Base-by-base conservation (phyloP, 2,888 invertebrate genomes). In the Macrostomum cliftonense region DNA sequence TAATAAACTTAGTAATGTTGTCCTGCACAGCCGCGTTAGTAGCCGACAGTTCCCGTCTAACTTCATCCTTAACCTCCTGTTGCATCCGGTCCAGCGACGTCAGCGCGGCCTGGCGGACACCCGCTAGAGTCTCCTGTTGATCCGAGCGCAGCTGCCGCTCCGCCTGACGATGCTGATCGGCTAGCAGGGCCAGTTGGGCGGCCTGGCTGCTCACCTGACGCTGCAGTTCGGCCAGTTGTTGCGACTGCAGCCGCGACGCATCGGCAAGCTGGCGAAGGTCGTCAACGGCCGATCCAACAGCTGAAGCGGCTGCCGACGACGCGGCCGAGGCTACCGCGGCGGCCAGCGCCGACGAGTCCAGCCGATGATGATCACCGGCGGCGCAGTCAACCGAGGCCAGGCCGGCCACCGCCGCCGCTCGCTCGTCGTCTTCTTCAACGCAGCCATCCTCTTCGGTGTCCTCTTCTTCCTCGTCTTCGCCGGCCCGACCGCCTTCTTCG, bases 1-100 rank as follows among this genome's bases (percentile, higher is more conserved):
- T 78, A 60, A 83, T 78, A 43, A 85, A 74, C 61, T 84, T 83
- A 20, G 77, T 75, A 54, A 88, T 78, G 67, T 81, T 84, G 47
- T 86, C 83, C 53, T 80, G 77, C 40, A 88, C 72, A 58, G 82
- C 74, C 44, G 76, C 71, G 71, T 86, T 85, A 49, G 81, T 79
- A 56, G 77, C 77, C 56, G 76, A 74, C 56, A 82, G 74, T 72
- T 81, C 82, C 67, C 77, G 76, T 37, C 78, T 76, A 54, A 84
- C 75, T 63, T 83, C 83, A 58, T 75, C 70, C 61, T 81, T 80
- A 56, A 87, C 72, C 61, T 83, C 79, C 46, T 76, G 74, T 52
- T 80, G 80, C 13, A 85, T 72, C 19, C 79, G 79, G 60, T 84
- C 83, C 50, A 84, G 74, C 40, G 79, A 76, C 0, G 77, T 75